Evolutionary conservation across 2,797 vertebrate species (phyloP).

Genomic region (Eidolon dupreanum): DNA sequence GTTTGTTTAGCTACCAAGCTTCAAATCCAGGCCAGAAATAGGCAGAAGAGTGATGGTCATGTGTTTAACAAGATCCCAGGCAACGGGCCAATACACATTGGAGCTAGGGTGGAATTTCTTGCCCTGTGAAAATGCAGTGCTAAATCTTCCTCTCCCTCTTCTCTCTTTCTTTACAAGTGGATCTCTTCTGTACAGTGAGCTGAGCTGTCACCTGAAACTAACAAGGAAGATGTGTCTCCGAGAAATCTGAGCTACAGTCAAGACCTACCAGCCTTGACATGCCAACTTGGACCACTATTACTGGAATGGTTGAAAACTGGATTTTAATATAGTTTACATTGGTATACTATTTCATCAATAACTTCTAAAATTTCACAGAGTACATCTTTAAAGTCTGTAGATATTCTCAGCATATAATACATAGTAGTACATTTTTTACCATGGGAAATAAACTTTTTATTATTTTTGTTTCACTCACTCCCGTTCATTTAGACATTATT

Average conservation of each 20-base stretch:
- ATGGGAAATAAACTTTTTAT: not conserved
- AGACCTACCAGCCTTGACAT: conserved; percentile 82
- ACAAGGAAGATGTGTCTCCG: conserved; percentile 88
- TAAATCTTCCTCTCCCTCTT: conserved; percentile 88
- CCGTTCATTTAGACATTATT: not conserved
- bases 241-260: conserved; percentile 86
- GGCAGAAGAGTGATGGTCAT: conserved; percentile 88
- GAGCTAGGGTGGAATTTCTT: conserved; percentile 91
- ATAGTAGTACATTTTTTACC: conserved; percentile 80
- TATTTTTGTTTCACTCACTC: not conserved
- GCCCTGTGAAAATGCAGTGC: conserved; percentile 89
- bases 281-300: conserved; percentile 87
- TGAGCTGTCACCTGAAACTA: conserved; percentile 90
- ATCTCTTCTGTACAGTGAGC: conserved; percentile 86
- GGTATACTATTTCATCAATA: conserved; percentile 86
- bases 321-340: conserved; percentile 88
- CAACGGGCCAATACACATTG: conserved; percentile 88
- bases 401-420: conserved; percentile 80
- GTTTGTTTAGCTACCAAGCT: conserved; percentile 83
- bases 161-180: conserved; percentile 85
- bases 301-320: conserved; percentile 87
- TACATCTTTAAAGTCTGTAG: conserved; percentile 80
- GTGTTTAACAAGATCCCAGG: conserved; percentile 88
- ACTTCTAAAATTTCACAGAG: conserved; percentile 85
- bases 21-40: conserved; percentile 90